Percentiles rank a stretch among this genome's conserved stretches.
phyloP scores from a whole-genome alignment of 2,797 vertebrate genomes.

The Intellagama lesueurii region DNA sequence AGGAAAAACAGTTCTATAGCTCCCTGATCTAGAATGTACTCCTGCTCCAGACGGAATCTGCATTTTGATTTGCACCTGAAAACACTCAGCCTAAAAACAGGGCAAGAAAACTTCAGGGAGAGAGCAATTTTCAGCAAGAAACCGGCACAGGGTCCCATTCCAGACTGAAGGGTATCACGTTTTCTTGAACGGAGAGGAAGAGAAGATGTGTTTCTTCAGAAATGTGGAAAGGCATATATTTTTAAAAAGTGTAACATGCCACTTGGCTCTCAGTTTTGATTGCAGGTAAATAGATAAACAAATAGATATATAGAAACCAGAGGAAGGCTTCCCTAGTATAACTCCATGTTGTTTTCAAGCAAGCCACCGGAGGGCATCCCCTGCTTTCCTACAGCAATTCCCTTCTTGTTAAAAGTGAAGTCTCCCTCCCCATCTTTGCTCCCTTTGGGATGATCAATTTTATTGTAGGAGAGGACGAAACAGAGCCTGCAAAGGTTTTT shows the following conservation, averaged over 20 bases:
- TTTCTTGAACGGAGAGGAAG: no score
- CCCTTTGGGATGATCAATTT: not conserved
- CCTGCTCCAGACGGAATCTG: not conserved
- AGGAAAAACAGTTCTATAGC: not conserved
- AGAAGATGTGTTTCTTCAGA: no score
- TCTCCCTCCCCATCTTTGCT: not conserved
- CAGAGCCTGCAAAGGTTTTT: no score
- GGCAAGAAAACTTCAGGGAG: not conserved
- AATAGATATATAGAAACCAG: no score
- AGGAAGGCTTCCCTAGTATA: no score
- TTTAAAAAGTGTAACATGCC: no score
- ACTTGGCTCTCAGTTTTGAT: no score
- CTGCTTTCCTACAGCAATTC: conserved; percentile 39
- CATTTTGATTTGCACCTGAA: not conserved
- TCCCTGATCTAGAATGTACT: not conserved
- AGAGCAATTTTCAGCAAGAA: not conserved
- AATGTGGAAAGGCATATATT: no score
- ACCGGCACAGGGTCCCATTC: no score
- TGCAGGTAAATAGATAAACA: no score
- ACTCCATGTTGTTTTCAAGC: conserved; percentile 58
- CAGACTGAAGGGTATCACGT: no score
- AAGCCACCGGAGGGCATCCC: conserved; percentile 76
- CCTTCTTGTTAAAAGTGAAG: not conserved
- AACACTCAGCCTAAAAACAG: not conserved
- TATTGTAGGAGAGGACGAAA: not conserved